Evolutionary conservation across 2,797 vertebrate genomes (phyloP).

Genomic region (Brachymystax lenok): DNA sequence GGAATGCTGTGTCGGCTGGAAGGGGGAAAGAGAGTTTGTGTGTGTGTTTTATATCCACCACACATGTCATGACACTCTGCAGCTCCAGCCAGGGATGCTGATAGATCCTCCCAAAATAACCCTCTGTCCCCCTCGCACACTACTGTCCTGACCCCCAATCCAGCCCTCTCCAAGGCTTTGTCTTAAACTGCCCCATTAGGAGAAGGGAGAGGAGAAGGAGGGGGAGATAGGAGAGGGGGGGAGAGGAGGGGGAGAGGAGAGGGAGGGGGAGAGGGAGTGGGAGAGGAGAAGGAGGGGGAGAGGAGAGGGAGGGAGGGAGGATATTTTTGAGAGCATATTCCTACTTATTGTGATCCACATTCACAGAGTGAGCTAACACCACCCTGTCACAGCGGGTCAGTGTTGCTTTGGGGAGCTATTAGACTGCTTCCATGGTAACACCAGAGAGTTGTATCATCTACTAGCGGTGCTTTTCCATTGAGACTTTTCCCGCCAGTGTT

Average conservation of each 20-base stretch:
- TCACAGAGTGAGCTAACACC: too few relatives aligned
- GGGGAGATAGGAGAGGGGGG: not conserved
- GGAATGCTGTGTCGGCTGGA: slow-evolving; percentile 65
- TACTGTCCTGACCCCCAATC: slow-evolving; percentile 22
- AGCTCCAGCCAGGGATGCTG: slow-evolving; percentile 53
- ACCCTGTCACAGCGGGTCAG: not conserved
- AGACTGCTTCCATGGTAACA: not conserved
- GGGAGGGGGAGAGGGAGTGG: too few relatives aligned
- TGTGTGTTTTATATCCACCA: slow-evolving; percentile 53
- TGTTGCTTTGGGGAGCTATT: not conserved
- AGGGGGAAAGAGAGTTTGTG: slow-evolving; percentile 41
- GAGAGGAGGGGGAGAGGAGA: too few relatives aligned
- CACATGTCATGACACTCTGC: slow-evolving; percentile 81
- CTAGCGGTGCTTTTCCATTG: too few relatives aligned
- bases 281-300: not conserved
- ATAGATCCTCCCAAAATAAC: slow-evolving; percentile 78
- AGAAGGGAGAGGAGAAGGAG: not conserved
- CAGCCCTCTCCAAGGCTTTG: slow-evolving; percentile 35
- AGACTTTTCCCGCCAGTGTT: too few relatives aligned
- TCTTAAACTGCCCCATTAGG: slow-evolving; percentile 33
- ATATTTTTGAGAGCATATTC: not conserved
- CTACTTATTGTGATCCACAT: too few relatives aligned
- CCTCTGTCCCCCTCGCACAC: slow-evolving; percentile 7
- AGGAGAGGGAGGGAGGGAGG: not conserved
- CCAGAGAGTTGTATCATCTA: not conserved